Evolutionary conservation across 2,888 invertebrate genomes (phyloP).

Genomic region (Neuroscelio doddi): DNA sequence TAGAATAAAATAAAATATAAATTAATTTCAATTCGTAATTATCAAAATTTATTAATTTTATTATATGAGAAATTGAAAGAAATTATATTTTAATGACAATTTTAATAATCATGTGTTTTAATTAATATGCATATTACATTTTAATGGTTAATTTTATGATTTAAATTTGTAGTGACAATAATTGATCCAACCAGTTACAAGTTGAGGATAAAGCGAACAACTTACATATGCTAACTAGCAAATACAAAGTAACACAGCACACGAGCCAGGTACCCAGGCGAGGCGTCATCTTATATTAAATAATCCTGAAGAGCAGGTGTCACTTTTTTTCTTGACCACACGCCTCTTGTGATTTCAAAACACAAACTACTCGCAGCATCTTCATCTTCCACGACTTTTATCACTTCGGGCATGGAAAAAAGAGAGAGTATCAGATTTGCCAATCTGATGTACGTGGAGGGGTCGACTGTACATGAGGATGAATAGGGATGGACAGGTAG

Average conservation of each 20-base stretch:
- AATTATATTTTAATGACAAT: too few relatives aligned
- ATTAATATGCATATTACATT: too few relatives aligned
- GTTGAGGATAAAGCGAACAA: too few relatives aligned
- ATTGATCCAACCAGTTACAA: not conserved
- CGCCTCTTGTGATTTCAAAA: conserved; percentile 34
- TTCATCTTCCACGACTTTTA: conserved; percentile 48
- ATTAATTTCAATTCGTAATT: too few relatives aligned
- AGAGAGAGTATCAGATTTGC: conserved; percentile 41
- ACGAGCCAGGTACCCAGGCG: conserved; percentile 9
- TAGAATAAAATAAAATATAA: too few relatives aligned
- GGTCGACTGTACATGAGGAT: conserved; percentile 24
- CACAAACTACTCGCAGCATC: conserved; percentile 46
- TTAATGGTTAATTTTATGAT: too few relatives aligned
- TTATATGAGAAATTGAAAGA: too few relatives aligned
- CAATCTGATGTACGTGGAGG: conserved; percentile 26
- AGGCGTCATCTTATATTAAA: not conserved
- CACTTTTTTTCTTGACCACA: not conserved
- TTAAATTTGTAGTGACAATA: not conserved
- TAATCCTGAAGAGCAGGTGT: not conserved
- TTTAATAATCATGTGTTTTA: too few relatives aligned
- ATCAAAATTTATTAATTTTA: too few relatives aligned
- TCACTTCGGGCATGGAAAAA: conserved; percentile 43
- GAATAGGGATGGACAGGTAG: conserved; percentile 10
- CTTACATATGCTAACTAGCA: conserved; percentile 24
- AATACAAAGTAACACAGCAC: conserved; percentile 17